phyloP scores from a whole-genome alignment of 2,888 invertebrate genomes.

The Nycteola revayana region DNA sequence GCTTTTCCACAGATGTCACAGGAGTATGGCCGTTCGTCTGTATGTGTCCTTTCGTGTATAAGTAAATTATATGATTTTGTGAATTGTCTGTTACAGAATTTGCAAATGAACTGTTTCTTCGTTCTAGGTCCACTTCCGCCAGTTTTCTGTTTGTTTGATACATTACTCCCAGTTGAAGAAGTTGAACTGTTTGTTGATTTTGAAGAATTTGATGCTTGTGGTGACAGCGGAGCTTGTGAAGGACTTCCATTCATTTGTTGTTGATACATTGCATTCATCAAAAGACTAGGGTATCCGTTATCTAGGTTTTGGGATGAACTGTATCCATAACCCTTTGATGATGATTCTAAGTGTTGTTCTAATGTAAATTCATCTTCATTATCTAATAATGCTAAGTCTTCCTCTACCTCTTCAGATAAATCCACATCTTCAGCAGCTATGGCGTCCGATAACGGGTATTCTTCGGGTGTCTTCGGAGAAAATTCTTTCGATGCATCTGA shows the following conservation, averaged over 20 bases:
- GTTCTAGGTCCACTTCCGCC: constrained; percentile 88
- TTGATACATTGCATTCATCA: constrained; percentile 86
- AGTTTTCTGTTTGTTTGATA: constrained; percentile 73
- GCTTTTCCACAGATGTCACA: constrained; percentile 99
- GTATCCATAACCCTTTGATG: constrained; percentile 67
- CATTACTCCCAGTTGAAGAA: constrained; percentile 65
- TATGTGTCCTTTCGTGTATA: constrained; percentile 98
- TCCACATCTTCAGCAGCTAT: constrained; percentile 84
- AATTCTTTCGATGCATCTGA: constrained; percentile 62
- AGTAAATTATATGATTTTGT: constrained; percentile 98
- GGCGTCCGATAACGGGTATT: constrained; percentile 74
- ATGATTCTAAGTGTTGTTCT: constrained; percentile 77
- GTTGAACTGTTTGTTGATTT: constrained; percentile 75
- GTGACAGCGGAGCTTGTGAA: constrained; percentile 69
- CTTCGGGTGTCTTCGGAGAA: constrained; percentile 75
- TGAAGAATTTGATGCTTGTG: constrained; percentile 69
- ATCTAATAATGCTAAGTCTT: constrained; percentile 88
- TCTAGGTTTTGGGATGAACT: constrained; percentile 83
- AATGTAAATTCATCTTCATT: constrained; percentile 87
- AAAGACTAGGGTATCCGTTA: constrained; percentile 86
- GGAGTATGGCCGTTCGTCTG: constrained; percentile 97
- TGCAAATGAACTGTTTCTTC: constrained; percentile 99
- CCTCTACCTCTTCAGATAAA: constrained; percentile 87
- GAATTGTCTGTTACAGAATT: constrained; percentile 98
- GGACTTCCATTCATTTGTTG: constrained; percentile 78